phyloP scores from a whole-genome alignment of 2,113 vertebrate species.

The Fulica atra region DNA sequence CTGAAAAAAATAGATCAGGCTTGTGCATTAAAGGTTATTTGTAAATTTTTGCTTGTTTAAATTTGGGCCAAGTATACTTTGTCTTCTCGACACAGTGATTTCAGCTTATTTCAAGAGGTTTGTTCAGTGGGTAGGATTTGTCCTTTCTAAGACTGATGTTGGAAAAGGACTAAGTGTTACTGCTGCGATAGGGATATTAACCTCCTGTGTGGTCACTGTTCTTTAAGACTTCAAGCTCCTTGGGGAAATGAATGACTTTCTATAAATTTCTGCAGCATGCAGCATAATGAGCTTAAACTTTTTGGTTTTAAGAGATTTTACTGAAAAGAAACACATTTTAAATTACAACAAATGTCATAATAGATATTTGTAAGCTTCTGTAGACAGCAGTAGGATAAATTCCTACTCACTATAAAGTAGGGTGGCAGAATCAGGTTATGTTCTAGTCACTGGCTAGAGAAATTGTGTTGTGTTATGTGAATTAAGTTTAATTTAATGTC shows the following conservation, averaged over 20 bases:
- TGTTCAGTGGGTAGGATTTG: neutral
- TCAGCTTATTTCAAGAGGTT: neutral
- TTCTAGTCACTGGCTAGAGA: neutral
- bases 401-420: neutral
- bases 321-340: neutral
- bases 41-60: neutral
- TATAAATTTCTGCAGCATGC: neutral
- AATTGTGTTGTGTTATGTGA: neutral
- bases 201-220: neutral
- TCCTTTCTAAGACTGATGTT: neutral
- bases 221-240: neutral
- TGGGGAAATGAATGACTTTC: neutral
- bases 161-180: neutral
- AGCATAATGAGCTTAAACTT: neutral
- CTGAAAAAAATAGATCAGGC: neutral
- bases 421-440: conserved; percentile 16
- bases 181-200: neutral
- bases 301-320: neutral
- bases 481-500: neutral
- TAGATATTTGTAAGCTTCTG: neutral
- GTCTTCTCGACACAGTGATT: neutral
- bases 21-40: neutral
- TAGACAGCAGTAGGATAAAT: neutral
- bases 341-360: neutral
- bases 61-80: neutral